phyloP scores from a whole-genome alignment of 2,113 vertebrate species.

The Eclectus roratus region DNA sequence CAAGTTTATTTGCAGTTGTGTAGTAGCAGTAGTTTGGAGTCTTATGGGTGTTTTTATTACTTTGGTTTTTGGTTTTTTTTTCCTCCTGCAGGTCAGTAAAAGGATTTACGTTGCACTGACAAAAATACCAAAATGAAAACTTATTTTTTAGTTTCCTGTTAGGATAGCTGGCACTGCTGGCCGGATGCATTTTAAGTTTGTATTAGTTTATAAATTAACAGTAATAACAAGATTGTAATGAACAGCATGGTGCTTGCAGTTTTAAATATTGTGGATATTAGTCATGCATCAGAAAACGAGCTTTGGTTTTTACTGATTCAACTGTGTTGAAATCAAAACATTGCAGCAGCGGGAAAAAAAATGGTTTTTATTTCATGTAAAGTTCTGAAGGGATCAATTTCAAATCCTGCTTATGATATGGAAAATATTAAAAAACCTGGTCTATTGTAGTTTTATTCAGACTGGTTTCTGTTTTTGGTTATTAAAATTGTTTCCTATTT shows the following conservation, averaged over 20 bases:
- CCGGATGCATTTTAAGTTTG: conserved; percentile 98
- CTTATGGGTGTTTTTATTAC: conserved; percentile 76
- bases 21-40: conserved; percentile 73
- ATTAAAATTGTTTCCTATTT: conserved; percentile 99
- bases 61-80: conserved; percentile 81
- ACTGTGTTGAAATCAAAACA: conserved; percentile 99
- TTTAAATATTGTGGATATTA: conserved; percentile 95
- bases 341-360: conserved; percentile 90
- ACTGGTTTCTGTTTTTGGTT: conserved; percentile 99
- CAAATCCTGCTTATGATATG: conserved; percentile 99
- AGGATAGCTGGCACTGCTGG: conserved; percentile 98
- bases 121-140: conserved; percentile 95
- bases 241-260: conserved; percentile 99
- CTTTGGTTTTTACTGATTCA: conserved; percentile 97
- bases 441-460: conserved; percentile 99
- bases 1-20: conserved; percentile 70
- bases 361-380: conserved; percentile 96
- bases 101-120: conserved; percentile 91
- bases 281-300: conserved; percentile 94
- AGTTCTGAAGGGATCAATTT: conserved; percentile 96
- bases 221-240: conserved; percentile 93
- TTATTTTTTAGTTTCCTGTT: conserved; percentile 89
- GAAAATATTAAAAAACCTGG: conserved; percentile 95
- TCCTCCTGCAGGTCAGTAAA: conserved; percentile 97
- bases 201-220: conserved; percentile 99